Conservation (phyloP, 2,888 invertebrate species). For the Phalera bucephala region DNA sequence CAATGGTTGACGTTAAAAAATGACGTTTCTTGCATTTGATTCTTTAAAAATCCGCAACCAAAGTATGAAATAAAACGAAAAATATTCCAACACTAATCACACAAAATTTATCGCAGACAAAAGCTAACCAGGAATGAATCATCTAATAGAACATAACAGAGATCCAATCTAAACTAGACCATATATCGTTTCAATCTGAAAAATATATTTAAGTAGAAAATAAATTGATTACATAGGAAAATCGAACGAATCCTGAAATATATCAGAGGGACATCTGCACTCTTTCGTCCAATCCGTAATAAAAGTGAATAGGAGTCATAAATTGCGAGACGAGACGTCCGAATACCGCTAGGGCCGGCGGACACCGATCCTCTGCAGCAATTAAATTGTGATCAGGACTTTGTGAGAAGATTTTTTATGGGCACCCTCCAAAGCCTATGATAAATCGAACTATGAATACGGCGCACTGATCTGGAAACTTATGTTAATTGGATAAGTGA, state of each 20-base stretch:
- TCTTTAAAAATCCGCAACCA: too few species aligned
- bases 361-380: constrained; percentile 48
- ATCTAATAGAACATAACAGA: too few species aligned
- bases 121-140: too few species aligned
- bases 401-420: constrained; percentile 70
- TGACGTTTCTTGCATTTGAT: too few species aligned
- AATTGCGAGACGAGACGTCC: constrained; percentile 56
- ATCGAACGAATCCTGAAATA: constrained; percentile 37
- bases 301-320: constrained; percentile 68
- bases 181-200: constrained; percentile 32
- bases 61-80: too few species aligned
- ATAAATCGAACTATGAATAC: constrained; percentile 46
- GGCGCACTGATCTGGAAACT: constrained; percentile 37
- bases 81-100: too few species aligned
- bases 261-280: constrained; percentile 66
- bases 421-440: constrained; percentile 58
- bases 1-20: too few species aligned
- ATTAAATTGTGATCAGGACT: constrained; percentile 75
- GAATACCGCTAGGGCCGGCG: constrained; percentile 45
- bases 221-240: constrained; percentile 31
- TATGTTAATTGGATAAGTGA: constrained; percentile 53
- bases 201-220: constrained; percentile 35
- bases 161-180: constrained; percentile 29
- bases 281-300: constrained; percentile 71
- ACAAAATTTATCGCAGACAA: too few species aligned